Evolutionary conservation across 2,797 vertebrate genomes (phyloP).

Genomic region (Aplochiton taeniatus): DNA sequence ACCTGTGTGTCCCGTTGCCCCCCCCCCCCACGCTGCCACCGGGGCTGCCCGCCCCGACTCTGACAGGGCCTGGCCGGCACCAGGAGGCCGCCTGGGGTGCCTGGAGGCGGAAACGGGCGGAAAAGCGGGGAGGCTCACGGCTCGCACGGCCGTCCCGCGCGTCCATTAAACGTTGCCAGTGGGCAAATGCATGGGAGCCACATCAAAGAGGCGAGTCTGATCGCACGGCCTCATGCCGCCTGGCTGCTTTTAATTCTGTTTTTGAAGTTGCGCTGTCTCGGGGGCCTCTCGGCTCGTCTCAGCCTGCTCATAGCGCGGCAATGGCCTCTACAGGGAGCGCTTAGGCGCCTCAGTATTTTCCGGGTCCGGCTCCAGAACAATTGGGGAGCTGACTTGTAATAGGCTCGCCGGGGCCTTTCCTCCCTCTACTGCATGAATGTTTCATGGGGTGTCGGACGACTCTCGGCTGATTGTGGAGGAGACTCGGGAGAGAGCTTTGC

Average conservation of each 20-base stretch:
- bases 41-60: not conserved
- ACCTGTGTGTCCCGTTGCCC: not conserved
- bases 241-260: slow-evolving; percentile 17
- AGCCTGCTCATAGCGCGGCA: slow-evolving; percentile 24
- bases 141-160: not conserved
- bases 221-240: slow-evolving; percentile 6
- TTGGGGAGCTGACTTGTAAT: slow-evolving; percentile 55
- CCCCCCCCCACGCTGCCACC: not conserved
- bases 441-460: slow-evolving; percentile 54
- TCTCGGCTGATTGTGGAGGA: slow-evolving; percentile 27
- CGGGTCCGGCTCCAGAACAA: slow-evolving; percentile 34
- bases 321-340: slow-evolving; percentile 19
- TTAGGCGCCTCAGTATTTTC: slow-evolving; percentile 38
- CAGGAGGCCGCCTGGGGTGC: not conserved
- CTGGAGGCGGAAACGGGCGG: not conserved
- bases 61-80: not conserved
- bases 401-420: slow-evolving; percentile 46
- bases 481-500: slow-evolving; percentile 49
- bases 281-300: too few relatives aligned
- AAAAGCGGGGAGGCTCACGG: not conserved
- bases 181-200: not conserved
- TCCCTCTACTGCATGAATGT: slow-evolving; percentile 54
- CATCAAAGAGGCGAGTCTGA: slow-evolving; percentile 14
- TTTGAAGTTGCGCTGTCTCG: not conserved
- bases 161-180: not conserved